Evolutionary conservation across 2,797 vertebrate genomes (phyloP).

Genomic region (Allobates femoralis): DNA sequence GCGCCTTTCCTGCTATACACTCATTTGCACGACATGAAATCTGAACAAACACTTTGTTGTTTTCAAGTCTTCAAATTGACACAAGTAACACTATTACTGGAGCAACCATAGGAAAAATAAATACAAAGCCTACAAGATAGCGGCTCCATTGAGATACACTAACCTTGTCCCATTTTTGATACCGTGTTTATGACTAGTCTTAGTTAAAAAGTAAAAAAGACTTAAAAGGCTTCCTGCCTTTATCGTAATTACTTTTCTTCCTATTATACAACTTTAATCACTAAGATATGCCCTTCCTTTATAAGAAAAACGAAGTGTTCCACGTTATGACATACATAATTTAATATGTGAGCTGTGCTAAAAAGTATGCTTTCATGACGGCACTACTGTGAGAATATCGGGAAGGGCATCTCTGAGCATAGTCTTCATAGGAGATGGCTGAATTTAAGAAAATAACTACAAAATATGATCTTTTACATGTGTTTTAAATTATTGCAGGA

Average conservation of each 20-base stretch:
- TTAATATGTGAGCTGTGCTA: background rate
- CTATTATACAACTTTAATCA: background rate
- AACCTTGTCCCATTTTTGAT: background rate
- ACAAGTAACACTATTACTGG: too few species aligned
- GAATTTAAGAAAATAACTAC: background rate
- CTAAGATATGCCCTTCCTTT: conserved; percentile 23
- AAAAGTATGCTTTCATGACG: background rate
- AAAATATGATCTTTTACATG: background rate
- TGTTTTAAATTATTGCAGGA: background rate
- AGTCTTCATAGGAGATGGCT: background rate
- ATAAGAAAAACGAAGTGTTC: background rate
- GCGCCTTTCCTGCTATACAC: too few species aligned
- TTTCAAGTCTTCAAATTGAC: too few species aligned
- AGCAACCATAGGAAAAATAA: background rate
- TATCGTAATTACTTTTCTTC: conserved; percentile 1
- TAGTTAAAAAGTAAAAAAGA: conserved; percentile 22
- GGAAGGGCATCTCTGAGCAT: background rate
- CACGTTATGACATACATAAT: background rate
- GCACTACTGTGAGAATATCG: background rate
- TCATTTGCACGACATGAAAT: too few species aligned
- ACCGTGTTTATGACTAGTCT: background rate
- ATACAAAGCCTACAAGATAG: background rate
- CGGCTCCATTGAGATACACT: too few species aligned
- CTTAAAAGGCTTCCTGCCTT: conserved; percentile 33
- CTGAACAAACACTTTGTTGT: too few species aligned